phyloP scores from a whole-genome alignment of 2,888 invertebrate species.

The Microdon myrmicae region DNA sequence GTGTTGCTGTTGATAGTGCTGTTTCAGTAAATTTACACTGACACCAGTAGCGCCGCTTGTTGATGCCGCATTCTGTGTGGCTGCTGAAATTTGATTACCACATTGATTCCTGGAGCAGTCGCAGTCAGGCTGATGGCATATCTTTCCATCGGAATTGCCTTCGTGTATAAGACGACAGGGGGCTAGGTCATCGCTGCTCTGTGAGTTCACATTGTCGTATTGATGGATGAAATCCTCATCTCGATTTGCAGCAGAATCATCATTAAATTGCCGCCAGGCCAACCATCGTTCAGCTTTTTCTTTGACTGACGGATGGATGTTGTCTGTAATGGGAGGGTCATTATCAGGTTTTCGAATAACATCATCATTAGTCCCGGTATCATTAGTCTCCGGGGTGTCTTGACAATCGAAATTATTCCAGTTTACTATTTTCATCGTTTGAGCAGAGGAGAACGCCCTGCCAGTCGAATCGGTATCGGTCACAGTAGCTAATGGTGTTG shows the following conservation, averaged over 20 bases:
- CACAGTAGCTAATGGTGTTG: conserved; percentile 5
- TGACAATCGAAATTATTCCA: conserved; percentile 53
- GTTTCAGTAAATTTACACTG: conserved; percentile 51
- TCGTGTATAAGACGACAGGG: conserved; percentile 4
- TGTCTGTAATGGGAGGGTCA: conserved; percentile 28
- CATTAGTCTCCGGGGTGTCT: conserved; percentile 13
- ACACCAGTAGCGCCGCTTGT: conserved; percentile 37
- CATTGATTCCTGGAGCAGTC: conserved; percentile 20
- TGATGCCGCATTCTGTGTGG: conserved; percentile 46
- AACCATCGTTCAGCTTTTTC: conserved; percentile 13
- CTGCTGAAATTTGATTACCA: conserved; percentile 38
- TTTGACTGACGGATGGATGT: conserved; percentile 6
- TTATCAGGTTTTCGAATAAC: conserved; percentile 38
- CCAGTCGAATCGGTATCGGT: conserved; percentile 1
- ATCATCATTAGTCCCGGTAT: conserved; percentile 28
- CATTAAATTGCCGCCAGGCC: conserved; percentile 23
- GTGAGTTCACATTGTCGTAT: conserved; percentile 30
- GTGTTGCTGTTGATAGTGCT: conserved; percentile 51
- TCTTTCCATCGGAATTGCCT: conserved; percentile 36
- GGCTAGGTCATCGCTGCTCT: not conserved
- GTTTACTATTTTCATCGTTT: conserved; percentile 37
- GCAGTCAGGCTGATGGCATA: conserved; percentile 30
- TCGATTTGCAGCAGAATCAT: not conserved
- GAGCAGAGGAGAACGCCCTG: not conserved
- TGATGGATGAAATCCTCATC: conserved; percentile 21